Evolutionary conservation across 2,113 vertebrate genomes (phyloP).

Genomic region (Zonotrichia leucophrys): DNA sequence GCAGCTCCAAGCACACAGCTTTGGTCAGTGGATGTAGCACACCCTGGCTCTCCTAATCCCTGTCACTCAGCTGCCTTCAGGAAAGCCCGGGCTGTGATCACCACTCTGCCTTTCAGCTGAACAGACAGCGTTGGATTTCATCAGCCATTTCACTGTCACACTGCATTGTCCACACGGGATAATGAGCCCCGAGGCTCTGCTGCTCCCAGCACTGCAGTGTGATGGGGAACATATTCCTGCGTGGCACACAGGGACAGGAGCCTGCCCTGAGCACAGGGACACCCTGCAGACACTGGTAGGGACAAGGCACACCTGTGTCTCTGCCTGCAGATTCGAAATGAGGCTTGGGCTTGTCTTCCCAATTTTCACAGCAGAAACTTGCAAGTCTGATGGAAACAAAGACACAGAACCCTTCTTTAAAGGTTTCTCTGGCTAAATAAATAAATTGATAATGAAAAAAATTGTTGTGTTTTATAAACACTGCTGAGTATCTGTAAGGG

Average conservation of each 20-base stretch:
- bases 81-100: slow-evolving; percentile 8
- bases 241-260: not conserved
- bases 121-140: slow-evolving; percentile 11
- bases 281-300: not conserved
- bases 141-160: slow-evolving; percentile 39
- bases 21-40: not conserved
- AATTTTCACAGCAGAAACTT: not conserved
- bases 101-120: not conserved
- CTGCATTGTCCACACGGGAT: not conserved
- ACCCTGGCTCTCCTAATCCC: not conserved
- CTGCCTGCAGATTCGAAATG: not conserved
- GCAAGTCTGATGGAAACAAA: not conserved
- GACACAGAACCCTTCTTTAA: not conserved
- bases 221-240: not conserved
- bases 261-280: not conserved
- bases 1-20: accelerated
- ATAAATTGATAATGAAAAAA: not conserved
- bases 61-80: not conserved
- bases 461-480: not conserved
- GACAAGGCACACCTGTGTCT: not conserved
- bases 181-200: slow-evolving; percentile 36
- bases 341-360: not conserved
- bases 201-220: not conserved
- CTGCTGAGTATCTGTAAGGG: not conserved
- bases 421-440: not conserved